Percentiles rank a stretch among this genome's conserved stretches.
These are phyloP conservation scores for Limnothrissa miodon DNA, from an alignment of 2,113 vertebrate species.

Conservation along the genomic window DNA sequence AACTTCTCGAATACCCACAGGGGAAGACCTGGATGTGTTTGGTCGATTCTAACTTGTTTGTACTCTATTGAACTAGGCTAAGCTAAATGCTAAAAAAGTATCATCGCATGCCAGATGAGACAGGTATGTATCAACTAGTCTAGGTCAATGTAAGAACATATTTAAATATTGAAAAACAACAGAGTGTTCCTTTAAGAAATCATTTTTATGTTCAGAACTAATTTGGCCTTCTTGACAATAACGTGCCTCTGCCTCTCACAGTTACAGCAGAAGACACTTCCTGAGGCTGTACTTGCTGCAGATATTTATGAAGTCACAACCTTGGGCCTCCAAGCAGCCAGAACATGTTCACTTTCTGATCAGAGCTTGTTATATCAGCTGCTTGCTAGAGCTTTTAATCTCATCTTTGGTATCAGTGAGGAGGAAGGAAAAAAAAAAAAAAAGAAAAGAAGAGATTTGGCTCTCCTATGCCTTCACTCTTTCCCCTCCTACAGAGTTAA, in stretches of 20 bases:
- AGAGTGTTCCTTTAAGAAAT: not conserved
- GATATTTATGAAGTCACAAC: not conserved
- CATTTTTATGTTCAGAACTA: not conserved
- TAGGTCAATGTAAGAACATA: no score
- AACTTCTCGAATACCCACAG: no score
- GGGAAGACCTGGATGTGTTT: no score
- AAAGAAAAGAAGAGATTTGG: constrained; percentile 8
- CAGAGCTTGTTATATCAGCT: not conserved
- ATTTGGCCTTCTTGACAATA: not conserved
- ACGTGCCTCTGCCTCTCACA: not conserved
- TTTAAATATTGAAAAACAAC: not conserved
- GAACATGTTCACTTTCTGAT: not conserved
- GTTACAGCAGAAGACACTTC: not conserved
- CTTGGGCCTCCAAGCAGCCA: not conserved
- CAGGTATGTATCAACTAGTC: no score
- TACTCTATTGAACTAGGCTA: no score
- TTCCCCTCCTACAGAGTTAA: constrained; percentile 40
- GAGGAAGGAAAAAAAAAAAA: no score
- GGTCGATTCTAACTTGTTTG: no score
- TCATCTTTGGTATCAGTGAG: constrained; percentile 4
- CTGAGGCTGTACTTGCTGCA: not conserved
- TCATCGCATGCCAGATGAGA: no score
- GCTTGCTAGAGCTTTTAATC: not conserved
- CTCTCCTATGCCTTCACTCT: not conserved
- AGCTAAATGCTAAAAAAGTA: no score